phyloP scores from a whole-genome alignment of 2,113 vertebrate species.

The Pyxicephalus adspersus region DNA sequence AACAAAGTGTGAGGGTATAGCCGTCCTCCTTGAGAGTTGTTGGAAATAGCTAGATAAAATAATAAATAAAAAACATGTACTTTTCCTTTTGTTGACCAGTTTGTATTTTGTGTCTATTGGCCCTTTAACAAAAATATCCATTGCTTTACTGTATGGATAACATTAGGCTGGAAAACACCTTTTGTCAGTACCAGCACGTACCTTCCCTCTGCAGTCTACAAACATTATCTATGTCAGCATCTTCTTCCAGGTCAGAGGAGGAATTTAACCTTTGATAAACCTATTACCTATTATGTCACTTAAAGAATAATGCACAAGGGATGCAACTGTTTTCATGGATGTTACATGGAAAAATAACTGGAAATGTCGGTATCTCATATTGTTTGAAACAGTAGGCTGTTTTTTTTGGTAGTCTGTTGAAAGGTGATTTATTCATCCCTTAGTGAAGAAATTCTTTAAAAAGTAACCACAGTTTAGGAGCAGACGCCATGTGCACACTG shows the following conservation, averaged over 20 bases:
- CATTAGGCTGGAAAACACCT: background rate
- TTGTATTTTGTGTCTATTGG: no score
- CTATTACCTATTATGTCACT: constrained; percentile 4
- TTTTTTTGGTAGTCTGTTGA: background rate
- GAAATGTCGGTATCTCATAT: background rate
- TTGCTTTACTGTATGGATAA: background rate
- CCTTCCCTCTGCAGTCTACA: constrained; percentile 37
- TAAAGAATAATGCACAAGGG: constrained; percentile 5
- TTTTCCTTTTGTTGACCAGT: no score
- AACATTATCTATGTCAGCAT: constrained; percentile 30
- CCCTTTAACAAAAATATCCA: no score
- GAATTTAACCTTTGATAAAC: constrained; percentile 53
- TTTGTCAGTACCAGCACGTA: constrained; percentile 43
- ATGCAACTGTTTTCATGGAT: background rate
- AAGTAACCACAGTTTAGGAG: background rate
- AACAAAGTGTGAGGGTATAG: no score
- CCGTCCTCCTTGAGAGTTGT: no score
- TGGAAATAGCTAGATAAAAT: no score
- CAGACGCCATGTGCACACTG: background rate
- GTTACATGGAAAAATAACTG: background rate
- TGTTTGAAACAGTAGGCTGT: background rate
- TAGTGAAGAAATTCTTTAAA: background rate
- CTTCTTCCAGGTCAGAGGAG: constrained; percentile 23
- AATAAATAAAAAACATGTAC: no score
- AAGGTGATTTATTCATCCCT: background rate